Conservation (phyloP, 2,888 invertebrate genomes). For the Azorinus chamasolen region DNA sequence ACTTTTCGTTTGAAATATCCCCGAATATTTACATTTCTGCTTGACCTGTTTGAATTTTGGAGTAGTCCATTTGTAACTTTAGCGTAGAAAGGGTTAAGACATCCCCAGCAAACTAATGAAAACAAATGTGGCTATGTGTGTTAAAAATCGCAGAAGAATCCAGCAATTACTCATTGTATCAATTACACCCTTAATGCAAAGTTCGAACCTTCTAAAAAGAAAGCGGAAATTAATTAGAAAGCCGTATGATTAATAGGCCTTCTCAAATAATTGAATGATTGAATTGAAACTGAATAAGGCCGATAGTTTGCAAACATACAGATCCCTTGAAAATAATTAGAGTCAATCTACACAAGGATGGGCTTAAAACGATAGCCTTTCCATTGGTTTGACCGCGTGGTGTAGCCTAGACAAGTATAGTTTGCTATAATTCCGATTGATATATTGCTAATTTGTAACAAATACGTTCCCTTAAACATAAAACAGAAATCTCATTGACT, state of each 20-base stretch:
- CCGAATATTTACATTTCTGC: too few species aligned
- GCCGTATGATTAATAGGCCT: conserved; percentile 53
- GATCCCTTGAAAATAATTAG: conserved; percentile 48
- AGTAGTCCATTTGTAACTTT: too few species aligned
- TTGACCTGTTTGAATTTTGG: too few species aligned
- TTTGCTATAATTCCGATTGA: conserved; percentile 32
- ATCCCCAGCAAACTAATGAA: conserved; percentile 29
- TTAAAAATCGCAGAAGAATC: conserved; percentile 45
- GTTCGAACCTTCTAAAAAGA: conserved; percentile 59
- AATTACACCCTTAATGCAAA: conserved; percentile 62
- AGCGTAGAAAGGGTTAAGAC: too few species aligned
- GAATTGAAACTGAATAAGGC: conserved; percentile 53
- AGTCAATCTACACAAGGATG: conserved; percentile 37
- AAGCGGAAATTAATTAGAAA: conserved; percentile 70
- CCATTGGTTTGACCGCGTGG: too few species aligned
- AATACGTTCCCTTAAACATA: conserved; percentile 56
- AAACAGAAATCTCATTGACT: conserved; percentile 58
- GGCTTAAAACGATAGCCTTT: conserved; percentile 4
- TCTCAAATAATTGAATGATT: conserved; percentile 55
- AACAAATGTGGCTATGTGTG: conserved; percentile 44
- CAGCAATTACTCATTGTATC: conserved; percentile 60
- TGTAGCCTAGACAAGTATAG: too few species aligned
- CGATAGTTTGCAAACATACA: conserved; percentile 41
- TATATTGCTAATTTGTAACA: conserved; percentile 68
- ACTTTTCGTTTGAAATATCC: too few species aligned